Conservation (phyloP, 2,888 invertebrate genomes). For the Onthophagus sagittarius region DNA sequence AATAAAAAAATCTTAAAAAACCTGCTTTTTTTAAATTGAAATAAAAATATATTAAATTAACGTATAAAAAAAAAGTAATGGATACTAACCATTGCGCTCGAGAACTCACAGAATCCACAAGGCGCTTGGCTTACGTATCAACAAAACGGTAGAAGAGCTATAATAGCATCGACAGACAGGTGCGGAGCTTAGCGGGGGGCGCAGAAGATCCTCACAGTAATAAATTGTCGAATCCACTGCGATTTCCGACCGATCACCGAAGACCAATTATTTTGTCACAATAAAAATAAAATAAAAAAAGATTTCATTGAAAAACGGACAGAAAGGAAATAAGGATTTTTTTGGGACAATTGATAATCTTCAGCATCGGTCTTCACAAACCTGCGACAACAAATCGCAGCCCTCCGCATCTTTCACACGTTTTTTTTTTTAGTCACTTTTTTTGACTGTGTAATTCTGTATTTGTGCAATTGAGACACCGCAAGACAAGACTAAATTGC, state of each 20-base stretch:
- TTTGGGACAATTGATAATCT: conserved; percentile 33
- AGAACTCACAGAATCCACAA: conserved; percentile 41
- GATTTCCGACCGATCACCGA: conserved; percentile 40
- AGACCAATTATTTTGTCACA: conserved; percentile 31
- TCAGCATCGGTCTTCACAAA: conserved; percentile 44
- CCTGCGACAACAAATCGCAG: conserved; percentile 1
- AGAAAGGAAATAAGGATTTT: conserved; percentile 34
- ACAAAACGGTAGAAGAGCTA: conserved; percentile 34
- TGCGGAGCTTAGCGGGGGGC: conserved; percentile 20
- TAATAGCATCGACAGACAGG: conserved; percentile 39
- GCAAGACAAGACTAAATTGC: conserved; percentile 42
- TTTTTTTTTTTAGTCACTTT: neutral
- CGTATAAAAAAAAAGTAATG: conserved; percentile 30
- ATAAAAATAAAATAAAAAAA: conserved; percentile 16
- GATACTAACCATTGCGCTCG: conserved; percentile 42
- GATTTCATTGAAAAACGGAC: conserved; percentile 25
- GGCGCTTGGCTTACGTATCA: conserved; percentile 37
- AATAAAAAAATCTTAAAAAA: conserved; percentile 8
- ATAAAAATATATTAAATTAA: neutral
- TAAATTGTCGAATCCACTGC: conserved; percentile 37
- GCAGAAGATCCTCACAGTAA: conserved; percentile 40
- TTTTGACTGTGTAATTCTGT: neutral
- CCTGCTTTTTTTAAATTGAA: conserved; percentile 12
- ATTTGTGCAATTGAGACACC: conserved; percentile 42
- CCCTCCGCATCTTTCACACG: neutral